Evolutionary conservation across 2,113 vertebrate species (phyloP), one percentile per base, ranked within the genome.

Genomic region (Sarotherodon lohbergeri): DNA sequence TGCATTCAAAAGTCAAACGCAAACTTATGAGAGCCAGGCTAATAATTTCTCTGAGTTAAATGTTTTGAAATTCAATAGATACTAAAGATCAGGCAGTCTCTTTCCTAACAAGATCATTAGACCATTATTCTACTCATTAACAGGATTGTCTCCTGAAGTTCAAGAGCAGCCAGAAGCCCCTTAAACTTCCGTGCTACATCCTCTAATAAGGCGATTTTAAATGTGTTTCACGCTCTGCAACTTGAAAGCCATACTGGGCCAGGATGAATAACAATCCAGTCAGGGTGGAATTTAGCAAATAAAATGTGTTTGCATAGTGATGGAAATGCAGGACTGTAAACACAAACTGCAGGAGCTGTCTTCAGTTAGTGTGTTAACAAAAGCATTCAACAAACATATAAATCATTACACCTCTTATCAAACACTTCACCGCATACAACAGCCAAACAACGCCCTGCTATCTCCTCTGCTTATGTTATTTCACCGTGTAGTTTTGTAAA

Each of bases 71-170:
- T 78, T 78, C 46, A 52, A 52, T 78, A 34, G 16, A 59, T 46
- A 46, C 36, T 78, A 86, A 73, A 83, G 56, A 86, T 41, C 81
- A 90, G 24, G 7, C 17, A 9, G 55, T 19, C 46, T 83, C 34
- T 63, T 80, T 54, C 41, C 52, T 78, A 81, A 88, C 66, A 63
- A 78, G 52, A 79, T 41, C 46, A 54, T 79, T 52, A 73, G 43
- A 63, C 48, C 14, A 87, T 81, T 88, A 57, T 73, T 32, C 29
- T 39, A n/a, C n/a, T 88, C 71, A 88, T 88, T 88, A 90, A 71
- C 59, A 82, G 32, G 78, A 80, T 43, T 89, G 80, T 81, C 46
- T 78, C 27, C n/a, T 86, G n/a, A 86, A 80, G 87, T 90, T 84
- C 63, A 68, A 83, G 39, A 87, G 48, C 83, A 71, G 78, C 73